phyloP scores from a whole-genome alignment of 2,113 vertebrate genomes.

The Isichthys henryi region DNA sequence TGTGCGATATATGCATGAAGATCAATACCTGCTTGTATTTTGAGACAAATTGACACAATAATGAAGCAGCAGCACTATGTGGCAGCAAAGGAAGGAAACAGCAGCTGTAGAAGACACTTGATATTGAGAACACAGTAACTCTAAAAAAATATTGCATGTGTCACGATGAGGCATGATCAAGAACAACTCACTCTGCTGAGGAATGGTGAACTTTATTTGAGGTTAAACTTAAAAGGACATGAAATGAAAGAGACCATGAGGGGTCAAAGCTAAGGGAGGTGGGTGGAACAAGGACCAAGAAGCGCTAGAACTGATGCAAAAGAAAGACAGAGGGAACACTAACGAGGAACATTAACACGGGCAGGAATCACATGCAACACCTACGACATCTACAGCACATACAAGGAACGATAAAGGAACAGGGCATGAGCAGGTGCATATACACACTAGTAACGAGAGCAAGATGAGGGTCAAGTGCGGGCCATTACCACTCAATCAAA shows the following conservation, averaged over 20 bases:
- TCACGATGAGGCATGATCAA: not conserved
- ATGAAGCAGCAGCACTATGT: not conserved
- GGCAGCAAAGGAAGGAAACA: not conserved
- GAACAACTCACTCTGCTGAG: not conserved
- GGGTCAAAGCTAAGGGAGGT: not conserved
- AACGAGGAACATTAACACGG: not conserved
- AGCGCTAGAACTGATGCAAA: not conserved
- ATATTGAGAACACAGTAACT: not conserved
- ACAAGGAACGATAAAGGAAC: not conserved
- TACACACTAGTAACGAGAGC: not conserved
- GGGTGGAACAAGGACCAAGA: not conserved
- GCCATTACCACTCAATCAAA: not conserved
- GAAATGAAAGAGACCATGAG: not conserved
- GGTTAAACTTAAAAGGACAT: not conserved
- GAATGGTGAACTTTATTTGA: not conserved
- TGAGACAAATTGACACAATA: not conserved
- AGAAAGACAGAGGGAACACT: not conserved
- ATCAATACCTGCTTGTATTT: not conserved
- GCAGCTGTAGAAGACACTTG: not conserved
- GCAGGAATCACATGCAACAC: not conserved
- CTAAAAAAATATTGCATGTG: not conserved
- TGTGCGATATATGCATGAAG: not conserved
- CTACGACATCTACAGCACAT: not conserved
- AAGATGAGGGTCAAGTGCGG: not conserved
- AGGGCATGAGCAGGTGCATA: not conserved